A percentile compares a stretch with the other conserved stretches of the same genome.
Evolutionary conservation across 2,113 vertebrate genomes (phyloP).

Genomic region (Proteles cristata): DNA sequence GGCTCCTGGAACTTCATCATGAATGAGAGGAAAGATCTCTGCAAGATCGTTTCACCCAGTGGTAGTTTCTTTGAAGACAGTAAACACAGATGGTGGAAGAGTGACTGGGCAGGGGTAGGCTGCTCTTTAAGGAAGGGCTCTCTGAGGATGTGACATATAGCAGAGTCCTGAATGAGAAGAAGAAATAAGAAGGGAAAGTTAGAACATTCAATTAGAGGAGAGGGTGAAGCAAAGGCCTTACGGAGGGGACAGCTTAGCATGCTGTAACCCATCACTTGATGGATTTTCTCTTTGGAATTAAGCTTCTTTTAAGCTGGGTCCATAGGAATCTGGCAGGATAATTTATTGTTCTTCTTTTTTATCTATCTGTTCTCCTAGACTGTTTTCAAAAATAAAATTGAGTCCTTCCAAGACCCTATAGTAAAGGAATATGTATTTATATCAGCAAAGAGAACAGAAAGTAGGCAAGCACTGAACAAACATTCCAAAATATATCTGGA

Average conservation of each 20-base stretch:
- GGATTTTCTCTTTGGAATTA: not conserved
- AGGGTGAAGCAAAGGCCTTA: not conserved
- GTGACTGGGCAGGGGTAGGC: not conserved
- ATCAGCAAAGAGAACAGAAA: not conserved
- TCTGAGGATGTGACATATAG: not conserved
- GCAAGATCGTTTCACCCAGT: not conserved
- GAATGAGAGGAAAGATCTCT: not conserved
- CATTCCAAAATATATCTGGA: not conserved
- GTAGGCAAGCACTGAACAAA: not conserved
- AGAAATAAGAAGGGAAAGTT: not conserved
- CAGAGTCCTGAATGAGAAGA: not conserved
- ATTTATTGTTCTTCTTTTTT: not conserved
- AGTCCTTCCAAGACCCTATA: not conserved
- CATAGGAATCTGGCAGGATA: not conserved
- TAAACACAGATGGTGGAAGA: not conserved
- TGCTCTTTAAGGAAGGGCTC: not conserved
- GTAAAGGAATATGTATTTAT: not conserved
- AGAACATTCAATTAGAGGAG: not conserved
- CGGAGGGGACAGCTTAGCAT: not conserved
- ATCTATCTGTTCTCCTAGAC: not conserved
- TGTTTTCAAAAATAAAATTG: not conserved
- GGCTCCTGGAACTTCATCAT: not conserved
- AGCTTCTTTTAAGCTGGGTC: not conserved
- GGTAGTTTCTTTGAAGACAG: not conserved
- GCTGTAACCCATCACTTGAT: not conserved